Evolutionary conservation across 2,888 invertebrate species (phyloP).

Genomic region (Chymomyza amoena): DNA sequence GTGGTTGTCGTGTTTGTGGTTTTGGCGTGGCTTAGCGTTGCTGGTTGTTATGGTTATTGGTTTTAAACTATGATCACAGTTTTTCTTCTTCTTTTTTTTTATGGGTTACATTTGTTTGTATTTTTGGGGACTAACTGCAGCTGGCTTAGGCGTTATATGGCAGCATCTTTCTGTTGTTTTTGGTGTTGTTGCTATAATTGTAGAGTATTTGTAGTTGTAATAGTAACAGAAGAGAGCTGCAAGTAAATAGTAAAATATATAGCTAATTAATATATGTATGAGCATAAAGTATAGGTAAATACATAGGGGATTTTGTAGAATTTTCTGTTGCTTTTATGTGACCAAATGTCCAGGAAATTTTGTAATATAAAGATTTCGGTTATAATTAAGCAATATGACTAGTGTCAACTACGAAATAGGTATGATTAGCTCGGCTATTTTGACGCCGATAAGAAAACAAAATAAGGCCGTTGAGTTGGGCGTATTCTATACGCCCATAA

Average conservation of each 20-base stretch:
- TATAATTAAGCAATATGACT: too few species aligned
- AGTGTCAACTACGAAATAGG: too few species aligned
- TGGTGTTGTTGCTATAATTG: background rate
- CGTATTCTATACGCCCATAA: too few species aligned
- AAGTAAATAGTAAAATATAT: slow-evolving; percentile 19
- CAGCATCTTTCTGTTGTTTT: slow-evolving; percentile 46
- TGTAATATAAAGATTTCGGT: too few species aligned
- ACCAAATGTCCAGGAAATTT: too few species aligned
- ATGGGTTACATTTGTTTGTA: slow-evolving; percentile 4
- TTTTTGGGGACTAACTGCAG: slow-evolving; percentile 23
- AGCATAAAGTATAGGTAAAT: too few species aligned
- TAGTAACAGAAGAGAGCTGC: slow-evolving; percentile 25
- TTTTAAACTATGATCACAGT: slow-evolving; percentile 68
- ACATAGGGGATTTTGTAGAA: too few species aligned
- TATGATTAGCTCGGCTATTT: too few species aligned
- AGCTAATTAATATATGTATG: too few species aligned
- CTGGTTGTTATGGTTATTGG: slow-evolving; percentile 34
- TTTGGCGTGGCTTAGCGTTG: slow-evolving; percentile 21
- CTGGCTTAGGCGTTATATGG: slow-evolving; percentile 57
- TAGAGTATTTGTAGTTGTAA: background rate
- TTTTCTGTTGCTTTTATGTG: too few species aligned
- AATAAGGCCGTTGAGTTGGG: too few species aligned
- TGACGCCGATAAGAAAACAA: too few species aligned
- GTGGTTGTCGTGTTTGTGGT: slow-evolving; percentile 34
- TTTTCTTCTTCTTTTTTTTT: slow-evolving; percentile 37